Evolutionary conservation across 2,113 vertebrate genomes (phyloP).

Genomic region (Cyprinus carpio): DNA sequence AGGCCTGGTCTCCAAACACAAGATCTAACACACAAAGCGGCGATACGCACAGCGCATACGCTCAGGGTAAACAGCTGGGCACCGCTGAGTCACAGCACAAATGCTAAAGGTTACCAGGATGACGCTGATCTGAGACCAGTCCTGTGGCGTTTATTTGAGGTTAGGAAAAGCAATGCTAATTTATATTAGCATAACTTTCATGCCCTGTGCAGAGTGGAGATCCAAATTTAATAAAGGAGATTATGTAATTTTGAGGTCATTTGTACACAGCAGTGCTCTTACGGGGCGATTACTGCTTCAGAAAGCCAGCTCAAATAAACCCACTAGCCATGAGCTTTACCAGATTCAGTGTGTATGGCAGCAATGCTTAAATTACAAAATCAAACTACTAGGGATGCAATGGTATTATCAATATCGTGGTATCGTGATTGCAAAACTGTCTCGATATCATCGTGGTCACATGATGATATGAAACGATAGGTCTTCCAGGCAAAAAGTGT

Average conservation of each 20-base stretch:
- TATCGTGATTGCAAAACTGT: too few species aligned
- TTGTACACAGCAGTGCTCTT: slow-evolving; percentile 46
- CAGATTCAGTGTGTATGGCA: neutral
- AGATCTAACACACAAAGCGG: slow-evolving; percentile 43
- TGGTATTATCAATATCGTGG: too few species aligned
- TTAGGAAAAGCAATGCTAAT: slow-evolving; percentile 20
- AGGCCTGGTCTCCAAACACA: slow-evolving; percentile 47
- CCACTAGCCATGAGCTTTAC: neutral
- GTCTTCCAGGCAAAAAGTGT: too few species aligned
- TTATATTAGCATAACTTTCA: slow-evolving; percentile 8
- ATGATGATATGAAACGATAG: too few species aligned
- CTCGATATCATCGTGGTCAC: too few species aligned
- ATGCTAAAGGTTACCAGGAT: slow-evolving; percentile 11
- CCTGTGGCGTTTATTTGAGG: neutral
- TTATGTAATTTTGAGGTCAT: slow-evolving; percentile 63
- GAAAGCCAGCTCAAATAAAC: neutral
- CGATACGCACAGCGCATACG: slow-evolving; percentile 21
- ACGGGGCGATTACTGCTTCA: neutral
- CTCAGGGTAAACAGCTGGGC: slow-evolving; percentile 58
- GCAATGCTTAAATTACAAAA: neutral
- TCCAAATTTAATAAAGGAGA: slow-evolving; percentile 64
- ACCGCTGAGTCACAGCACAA: slow-evolving; percentile 38
- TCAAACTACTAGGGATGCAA: neutral
- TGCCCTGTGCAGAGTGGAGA: slow-evolving; percentile 52
- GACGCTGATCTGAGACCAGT: slow-evolving; percentile 19